A percentile compares a stretch with the other conserved stretches of the same genome.
Evolutionary conservation across 2,113 vertebrate species (phyloP).

Genomic region (Danionella cerebrum): DNA sequence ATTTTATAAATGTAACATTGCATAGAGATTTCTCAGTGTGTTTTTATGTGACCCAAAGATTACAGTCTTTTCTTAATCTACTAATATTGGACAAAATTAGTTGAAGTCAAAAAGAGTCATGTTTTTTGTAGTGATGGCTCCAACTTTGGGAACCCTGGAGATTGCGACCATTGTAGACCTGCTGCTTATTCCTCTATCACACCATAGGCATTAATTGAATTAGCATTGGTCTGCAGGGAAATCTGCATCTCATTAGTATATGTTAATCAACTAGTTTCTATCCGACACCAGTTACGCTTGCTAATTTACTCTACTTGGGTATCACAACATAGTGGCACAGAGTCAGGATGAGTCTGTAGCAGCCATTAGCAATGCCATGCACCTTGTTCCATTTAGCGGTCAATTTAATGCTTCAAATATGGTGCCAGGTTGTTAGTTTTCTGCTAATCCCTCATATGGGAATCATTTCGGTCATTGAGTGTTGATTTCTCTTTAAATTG

Average conservation of each 20-base stretch:
- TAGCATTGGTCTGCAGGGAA: neutral
- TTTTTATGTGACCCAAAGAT: too few species aligned
- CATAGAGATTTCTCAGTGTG: too few species aligned
- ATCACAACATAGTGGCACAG: constrained; percentile 3
- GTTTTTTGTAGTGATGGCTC: too few species aligned
- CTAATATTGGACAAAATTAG: too few species aligned
- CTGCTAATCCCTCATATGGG: neutral
- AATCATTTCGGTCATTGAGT: neutral
- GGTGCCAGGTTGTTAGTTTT: neutral
- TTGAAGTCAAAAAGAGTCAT: too few species aligned
- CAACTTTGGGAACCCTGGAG: too few species aligned
- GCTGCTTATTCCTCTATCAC: too few species aligned
- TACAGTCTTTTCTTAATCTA: too few species aligned
- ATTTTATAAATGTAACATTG: too few species aligned
- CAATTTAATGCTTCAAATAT: constrained; percentile 4
- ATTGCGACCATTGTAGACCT: too few species aligned
- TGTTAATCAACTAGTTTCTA: constrained; percentile 15
- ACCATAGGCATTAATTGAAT: neutral
- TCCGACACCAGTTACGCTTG: constrained; percentile 6
- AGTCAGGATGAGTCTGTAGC: constrained; percentile 8
- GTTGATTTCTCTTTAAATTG: neutral
- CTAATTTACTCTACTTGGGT: constrained; percentile 28
- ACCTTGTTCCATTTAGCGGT: neutral
- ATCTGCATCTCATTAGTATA: neutral
- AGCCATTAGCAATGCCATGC: constrained; percentile 3